Conservation (phyloP, 2,797 vertebrate species). For the Hippoglossus hippoglossus region DNA sequence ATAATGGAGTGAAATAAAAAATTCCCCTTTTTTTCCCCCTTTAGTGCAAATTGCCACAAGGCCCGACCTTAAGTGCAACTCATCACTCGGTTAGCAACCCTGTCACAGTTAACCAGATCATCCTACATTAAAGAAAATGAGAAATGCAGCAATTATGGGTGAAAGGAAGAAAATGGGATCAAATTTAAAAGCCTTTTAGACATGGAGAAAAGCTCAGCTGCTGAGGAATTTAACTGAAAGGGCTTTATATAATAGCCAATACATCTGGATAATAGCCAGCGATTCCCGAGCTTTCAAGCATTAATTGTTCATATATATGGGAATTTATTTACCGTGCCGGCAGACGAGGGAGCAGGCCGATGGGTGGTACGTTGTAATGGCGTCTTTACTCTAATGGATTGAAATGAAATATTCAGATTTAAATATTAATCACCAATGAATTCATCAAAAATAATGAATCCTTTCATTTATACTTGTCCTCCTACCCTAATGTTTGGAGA, state of each 20-base stretch:
- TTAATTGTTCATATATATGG: conserved; percentile 51
- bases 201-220: conserved; percentile 45
- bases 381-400: conserved; percentile 2
- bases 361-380: conserved; percentile 26
- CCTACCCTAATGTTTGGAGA: no score
- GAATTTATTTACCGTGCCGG: conserved; percentile 31
- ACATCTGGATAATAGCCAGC: conserved; percentile 42
- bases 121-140: conserved; percentile 77
- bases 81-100: conserved; percentile 57
- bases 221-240: conserved; percentile 53
- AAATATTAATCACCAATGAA: neutral
- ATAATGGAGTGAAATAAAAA: conserved; percentile 9
- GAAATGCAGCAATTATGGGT: conserved; percentile 71
- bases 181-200: conserved; percentile 77
- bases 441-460: neutral
- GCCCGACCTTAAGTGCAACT: conserved; percentile 58
- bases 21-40: neutral
- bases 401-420: neutral
- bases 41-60: conserved; percentile 29
- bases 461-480: neutral
- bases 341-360: conserved; percentile 26
- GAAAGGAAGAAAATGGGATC: conserved; percentile 68
- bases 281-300: conserved; percentile 30
- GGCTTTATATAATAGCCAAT: conserved; percentile 61
- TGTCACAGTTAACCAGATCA: conserved; percentile 80